These are phyloP conservation scores for Corythucha ciliata DNA, from an alignment of 2,888 invertebrate genomes.

Conservation along the genomic window DNA sequence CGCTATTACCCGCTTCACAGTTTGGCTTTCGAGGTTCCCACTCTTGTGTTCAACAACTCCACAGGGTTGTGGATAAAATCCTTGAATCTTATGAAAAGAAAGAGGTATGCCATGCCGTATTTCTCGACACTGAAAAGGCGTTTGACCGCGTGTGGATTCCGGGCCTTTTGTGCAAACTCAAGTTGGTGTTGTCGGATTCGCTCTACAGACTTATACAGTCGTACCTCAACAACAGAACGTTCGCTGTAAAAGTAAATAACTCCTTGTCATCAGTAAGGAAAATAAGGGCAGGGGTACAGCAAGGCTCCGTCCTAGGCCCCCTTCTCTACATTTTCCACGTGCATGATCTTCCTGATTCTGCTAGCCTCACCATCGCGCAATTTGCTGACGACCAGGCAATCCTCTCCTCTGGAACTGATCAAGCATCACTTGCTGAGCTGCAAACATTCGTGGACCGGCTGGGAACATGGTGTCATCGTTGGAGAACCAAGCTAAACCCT, in stretches of 20 bases:
- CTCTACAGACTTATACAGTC: slow-evolving; percentile 16
- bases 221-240: slow-evolving; percentile 12
- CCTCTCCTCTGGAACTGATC: background rate
- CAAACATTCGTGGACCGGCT: background rate
- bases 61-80: background rate
- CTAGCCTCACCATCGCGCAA: background rate
- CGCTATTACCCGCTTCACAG: background rate
- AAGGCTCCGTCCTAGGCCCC: slow-evolving; percentile 18
- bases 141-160: background rate
- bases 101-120: background rate
- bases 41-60: background rate
- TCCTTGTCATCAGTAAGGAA: background rate
- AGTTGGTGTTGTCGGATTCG: slow-evolving; percentile 2
- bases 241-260: slow-evolving; percentile 5
- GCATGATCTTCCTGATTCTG: slow-evolving; percentile 1
- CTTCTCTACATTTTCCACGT: slow-evolving; percentile 9
- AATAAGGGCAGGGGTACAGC: slow-evolving; percentile 18
- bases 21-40: slow-evolving; percentile 1
- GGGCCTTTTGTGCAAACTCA: slow-evolving; percentile 5
- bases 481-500: slow-evolving; percentile 11
- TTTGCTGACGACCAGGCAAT: slow-evolving; percentile 11
- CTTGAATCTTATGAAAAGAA: slow-evolving; percentile 4
- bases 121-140: slow-evolving; percentile 15
- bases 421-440: background rate
- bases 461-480: background rate